Evolutionary conservation across 1,140 invertebrate species (phyloP), one percentile per base, ranked within the genome.

Genomic region (Babylonia areolata): DNA sequence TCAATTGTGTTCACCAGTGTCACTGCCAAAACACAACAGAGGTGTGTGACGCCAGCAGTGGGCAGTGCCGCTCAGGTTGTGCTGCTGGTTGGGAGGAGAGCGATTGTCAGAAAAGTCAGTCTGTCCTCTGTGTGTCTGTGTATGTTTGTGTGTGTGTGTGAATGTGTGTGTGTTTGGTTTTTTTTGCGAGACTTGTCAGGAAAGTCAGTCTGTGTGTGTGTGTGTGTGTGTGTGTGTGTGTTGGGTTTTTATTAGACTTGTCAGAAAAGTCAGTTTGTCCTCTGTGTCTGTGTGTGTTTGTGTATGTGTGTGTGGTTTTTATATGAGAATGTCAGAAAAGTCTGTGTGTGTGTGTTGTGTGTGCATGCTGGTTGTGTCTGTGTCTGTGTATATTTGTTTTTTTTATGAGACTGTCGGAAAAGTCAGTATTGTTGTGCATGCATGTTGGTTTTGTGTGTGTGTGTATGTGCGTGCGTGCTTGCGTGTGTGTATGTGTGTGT

Each of bases 91-190:
- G 91, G 91, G 84, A 81, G 42, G 90, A 86, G 12, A 54, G 75
- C 39, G 51, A 51, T 71, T 92, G 91, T 86, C 85, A 90, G 33
- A 87, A 71, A 89, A 69, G 91, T 92, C 85, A 89, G 87, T 69
- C 46, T 51, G 9, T 20, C 46, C 46, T 20, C 46, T 20, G 9
- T 20, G 9, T 20, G 9, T 51, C 46, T 51, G 9, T 51, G 9
- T 51, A 6, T 51, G 9, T 51, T 20, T 51, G 9, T 51, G 9
- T 51, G 6, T 51, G 9, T 51, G n/a, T n/a, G n/a, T n/a, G n/a
- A n/a, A 51, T 51, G 20, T 51, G 46, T 51, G 20, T 51, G 46
- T 20, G 20, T 6, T 51, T 6, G 20, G 46, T 51, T 11, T 51
- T 51, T 51, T 51, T 20, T 51, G n/a, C n/a, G n/a, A n/a, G n/a